Conservation (phyloP, 2,888 invertebrate species). For the Cataglyphis altisquamis region DNA sequence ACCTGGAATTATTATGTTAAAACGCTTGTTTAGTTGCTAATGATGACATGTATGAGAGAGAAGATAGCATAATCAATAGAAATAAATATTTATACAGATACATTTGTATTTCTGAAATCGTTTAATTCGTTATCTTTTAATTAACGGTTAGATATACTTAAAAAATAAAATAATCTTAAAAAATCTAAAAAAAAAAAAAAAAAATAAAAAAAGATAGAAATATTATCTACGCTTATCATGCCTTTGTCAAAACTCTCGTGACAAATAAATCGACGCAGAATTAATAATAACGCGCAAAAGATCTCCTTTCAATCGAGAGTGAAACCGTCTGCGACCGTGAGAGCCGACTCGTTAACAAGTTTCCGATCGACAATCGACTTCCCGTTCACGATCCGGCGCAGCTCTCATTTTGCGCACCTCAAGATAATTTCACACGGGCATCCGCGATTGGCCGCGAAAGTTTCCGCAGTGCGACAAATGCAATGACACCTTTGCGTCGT, state of each 20-base stretch:
- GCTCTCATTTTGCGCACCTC: constrained; percentile 57
- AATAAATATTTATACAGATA: constrained; percentile 2
- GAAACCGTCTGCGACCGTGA: constrained; percentile 56
- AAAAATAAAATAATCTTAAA: not conserved
- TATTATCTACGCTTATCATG: too few relatives aligned
- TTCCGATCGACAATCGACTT: constrained; percentile 74
- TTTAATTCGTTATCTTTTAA: not conserved
- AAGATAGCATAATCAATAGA: constrained; percentile 15
- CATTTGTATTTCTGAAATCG: not conserved
- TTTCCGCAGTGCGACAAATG: constrained; percentile 61
- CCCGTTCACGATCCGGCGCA: constrained; percentile 61
- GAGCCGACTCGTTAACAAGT: constrained; percentile 68
- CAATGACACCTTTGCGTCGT: constrained; percentile 36
- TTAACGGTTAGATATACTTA: not conserved
- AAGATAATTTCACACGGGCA: constrained; percentile 66
- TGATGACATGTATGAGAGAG: not conserved
- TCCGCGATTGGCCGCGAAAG: constrained; percentile 70
- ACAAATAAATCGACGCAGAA: not conserved
- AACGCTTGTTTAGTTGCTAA: not conserved
- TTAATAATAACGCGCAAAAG: constrained; percentile 27
- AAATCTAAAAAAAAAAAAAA: not conserved
- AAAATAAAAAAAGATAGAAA: not conserved
- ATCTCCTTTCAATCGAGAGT: constrained; percentile 21
- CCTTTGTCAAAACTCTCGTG: not conserved
- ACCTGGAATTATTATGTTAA: constrained; percentile 7